Percentiles rank a stretch among this genome's conserved stretches.
Evolutionary conservation across 2,888 invertebrate genomes (phyloP).

Genomic region (Bombylius discolor): DNA sequence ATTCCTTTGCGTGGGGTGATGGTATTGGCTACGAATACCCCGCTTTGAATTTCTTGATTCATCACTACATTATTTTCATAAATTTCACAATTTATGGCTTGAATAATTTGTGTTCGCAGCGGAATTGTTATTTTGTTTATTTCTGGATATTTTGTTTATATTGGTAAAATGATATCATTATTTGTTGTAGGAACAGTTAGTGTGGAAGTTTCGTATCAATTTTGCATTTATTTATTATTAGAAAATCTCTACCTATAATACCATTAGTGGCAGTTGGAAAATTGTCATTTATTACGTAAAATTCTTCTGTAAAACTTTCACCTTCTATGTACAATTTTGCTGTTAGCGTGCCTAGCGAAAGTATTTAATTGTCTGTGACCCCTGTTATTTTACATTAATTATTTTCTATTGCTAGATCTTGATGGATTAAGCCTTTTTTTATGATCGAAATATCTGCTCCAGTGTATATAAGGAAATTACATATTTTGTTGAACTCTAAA

Average conservation of each 20-base stretch:
- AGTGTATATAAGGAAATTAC: no score
- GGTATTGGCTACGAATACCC: background rate
- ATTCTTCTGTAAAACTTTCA: background rate
- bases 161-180: background rate
- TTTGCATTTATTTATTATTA: background rate
- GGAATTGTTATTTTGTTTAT: conserved; percentile 1
- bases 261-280: conserved; percentile 5
- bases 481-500: no score
- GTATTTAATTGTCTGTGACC: background rate
- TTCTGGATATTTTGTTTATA: background rate
- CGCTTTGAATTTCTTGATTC: conserved; percentile 1
- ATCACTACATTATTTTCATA: conserved; percentile 3
- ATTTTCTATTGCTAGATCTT: background rate
- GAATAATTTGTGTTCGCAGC: conserved; percentile 1
- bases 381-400: background rate
- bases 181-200: background rate
- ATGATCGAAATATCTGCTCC: background rate
- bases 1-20: background rate
- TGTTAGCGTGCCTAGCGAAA: background rate
- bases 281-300: background rate
- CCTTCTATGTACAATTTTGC: background rate
- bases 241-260: conserved; percentile 2
- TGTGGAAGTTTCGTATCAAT: conserved; percentile 2
- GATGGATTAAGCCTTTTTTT: background rate
- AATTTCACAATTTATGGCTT: background rate